Evolutionary conservation across 2,797 vertebrate species (phyloP).

Genomic region (Nannoperca australis): DNA sequence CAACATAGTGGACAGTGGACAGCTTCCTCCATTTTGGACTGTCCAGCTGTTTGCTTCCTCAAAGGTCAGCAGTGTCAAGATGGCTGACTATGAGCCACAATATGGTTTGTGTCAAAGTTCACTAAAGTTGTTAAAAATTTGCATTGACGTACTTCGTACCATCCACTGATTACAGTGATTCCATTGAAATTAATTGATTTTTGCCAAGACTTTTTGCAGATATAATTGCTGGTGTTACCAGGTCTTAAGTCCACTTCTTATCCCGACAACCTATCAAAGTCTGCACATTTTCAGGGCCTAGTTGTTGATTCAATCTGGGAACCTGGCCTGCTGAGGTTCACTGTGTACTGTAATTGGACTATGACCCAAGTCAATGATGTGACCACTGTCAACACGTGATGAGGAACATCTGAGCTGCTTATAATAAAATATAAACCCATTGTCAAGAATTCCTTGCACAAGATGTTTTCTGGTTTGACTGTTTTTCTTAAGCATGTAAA

Average conservation of each 20-base stretch:
- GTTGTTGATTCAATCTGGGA: constrained; percentile 26
- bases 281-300: neutral
- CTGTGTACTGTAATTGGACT: constrained; percentile 33
- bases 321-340: constrained; percentile 27
- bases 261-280: constrained; percentile 4
- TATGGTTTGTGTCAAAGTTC: neutral
- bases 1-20: neutral
- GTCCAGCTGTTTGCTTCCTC: neutral
- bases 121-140: neutral
- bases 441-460: neutral
- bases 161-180: neutral
- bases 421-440: neutral
- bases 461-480: neutral
- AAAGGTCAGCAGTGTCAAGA: neutral
- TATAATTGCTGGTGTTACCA: neutral
- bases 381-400: constrained; percentile 27
- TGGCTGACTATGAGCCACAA: neutral
- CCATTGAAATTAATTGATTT: neutral
- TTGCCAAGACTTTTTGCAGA: neutral
- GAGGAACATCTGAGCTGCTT: constrained; percentile 18
- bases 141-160: neutral
- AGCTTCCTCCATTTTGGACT: neutral
- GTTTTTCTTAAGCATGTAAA: neutral
- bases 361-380: constrained; percentile 30
- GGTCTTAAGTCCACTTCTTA: neutral